Base-by-base conservation (phyloP, 2,888 invertebrate species). In the Diplolepis rosae region DNA sequence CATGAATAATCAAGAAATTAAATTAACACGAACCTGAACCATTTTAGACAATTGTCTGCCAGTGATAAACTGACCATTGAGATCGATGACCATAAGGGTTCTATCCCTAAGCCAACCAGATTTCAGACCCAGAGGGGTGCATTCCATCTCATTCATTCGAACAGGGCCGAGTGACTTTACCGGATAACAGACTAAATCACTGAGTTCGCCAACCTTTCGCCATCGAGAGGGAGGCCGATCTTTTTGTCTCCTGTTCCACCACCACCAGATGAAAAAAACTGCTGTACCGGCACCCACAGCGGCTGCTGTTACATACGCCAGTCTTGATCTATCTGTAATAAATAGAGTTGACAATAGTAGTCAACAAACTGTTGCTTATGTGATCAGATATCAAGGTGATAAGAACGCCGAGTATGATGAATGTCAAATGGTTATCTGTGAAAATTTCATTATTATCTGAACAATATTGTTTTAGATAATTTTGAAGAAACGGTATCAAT, bases 161-260 rank as follows among this genome's bases (percentile, higher is more conserved):
- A 92, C 81, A 0, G 90, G 86, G 0, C 90, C 92, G 69, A 92
- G 91, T 0, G 93, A 93, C 84, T 93, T 93, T 13, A 93, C 89
- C 0, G 93, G 93, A 79, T 91, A 93, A 5, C 90, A 88, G 71
- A 90, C 88, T 4, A 93, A 81, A 52, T 91, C 89, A 76, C 90
- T 90, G 4, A 93, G 84, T 68, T 90, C 90, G 0, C 93, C 93
- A 27, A 92, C 91, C 81, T 90, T 89, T 45, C 89, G 89, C 93
- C 93, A 93, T 74, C 90, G 85, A 18, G 87, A 86, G 0, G 92
- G 92, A 15, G 79, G 76, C 0, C 71, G 73, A n/a, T 78, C 69
- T 68, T 79, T 81, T 45, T 81, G 80, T 77, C 78, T 80, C 74
- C 80, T 80, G 74, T 74, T 78, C 86, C 87, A 87, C 79, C 83